A percentile compares a stretch with the other conserved stretches of the same genome.
phyloP scores from a whole-genome alignment of 2,113 vertebrate genomes.

The Myotis lucifugus region DNA sequence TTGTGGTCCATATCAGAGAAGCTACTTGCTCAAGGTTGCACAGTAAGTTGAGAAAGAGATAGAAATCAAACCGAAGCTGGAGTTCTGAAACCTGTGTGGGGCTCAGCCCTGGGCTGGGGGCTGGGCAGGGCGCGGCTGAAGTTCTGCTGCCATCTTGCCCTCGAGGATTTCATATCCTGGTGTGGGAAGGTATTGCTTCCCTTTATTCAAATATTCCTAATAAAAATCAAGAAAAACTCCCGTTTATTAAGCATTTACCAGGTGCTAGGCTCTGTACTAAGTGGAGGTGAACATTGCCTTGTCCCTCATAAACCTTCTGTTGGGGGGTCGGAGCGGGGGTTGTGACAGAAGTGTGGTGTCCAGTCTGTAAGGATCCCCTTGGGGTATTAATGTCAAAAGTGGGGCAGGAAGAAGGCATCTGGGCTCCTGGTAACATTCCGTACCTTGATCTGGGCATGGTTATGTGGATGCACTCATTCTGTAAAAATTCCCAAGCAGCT shows the following conservation, averaged over 20 bases:
- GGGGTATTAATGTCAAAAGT: too few relatives aligned
- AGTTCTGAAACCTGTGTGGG: accelerated
- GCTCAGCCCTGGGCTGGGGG: not conserved
- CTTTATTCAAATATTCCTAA: not conserved
- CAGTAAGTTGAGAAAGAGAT: not conserved
- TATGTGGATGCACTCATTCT: accelerated
- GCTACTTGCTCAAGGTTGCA: not conserved
- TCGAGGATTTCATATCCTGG: not conserved
- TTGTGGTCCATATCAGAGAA: not conserved
- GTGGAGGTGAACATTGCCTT: not conserved
- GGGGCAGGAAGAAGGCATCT: not conserved
- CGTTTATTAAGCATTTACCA: not conserved
- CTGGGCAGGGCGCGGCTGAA: not conserved
- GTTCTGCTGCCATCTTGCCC: too few relatives aligned
- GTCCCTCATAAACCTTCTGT: not conserved
- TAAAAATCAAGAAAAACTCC: not conserved
- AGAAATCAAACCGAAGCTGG: not conserved
- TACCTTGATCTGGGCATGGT: not conserved
- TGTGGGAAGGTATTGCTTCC: not conserved
- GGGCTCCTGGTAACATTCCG: not conserved
- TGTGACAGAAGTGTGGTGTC: not conserved
- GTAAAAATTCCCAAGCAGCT: not conserved
- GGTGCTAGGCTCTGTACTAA: not conserved
- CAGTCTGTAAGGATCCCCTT: not conserved
- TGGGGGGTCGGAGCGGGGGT: accelerated